phyloP scores from a whole-genome alignment of 2,113 vertebrate species.

The Cariama cristata region DNA sequence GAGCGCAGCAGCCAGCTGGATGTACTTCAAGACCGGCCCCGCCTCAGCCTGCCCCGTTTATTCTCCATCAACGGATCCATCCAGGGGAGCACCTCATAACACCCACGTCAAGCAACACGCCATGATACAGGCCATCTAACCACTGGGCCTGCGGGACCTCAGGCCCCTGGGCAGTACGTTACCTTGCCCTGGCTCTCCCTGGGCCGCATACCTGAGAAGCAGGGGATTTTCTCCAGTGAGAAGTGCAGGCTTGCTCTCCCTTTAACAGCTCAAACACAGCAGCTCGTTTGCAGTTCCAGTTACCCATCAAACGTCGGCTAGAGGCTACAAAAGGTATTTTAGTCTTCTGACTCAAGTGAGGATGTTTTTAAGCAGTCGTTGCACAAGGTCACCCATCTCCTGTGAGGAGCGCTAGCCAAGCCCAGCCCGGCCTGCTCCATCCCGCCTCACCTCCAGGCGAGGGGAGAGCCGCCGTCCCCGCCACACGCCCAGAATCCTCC shows the following conservation, averaged over 20 bases:
- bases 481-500: background rate
- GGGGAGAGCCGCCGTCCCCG: background rate
- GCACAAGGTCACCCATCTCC: slow-evolving; percentile 35
- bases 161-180: accelerated
- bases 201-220: slow-evolving; percentile 62
- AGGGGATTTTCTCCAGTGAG: slow-evolving; percentile 22
- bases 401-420: background rate
- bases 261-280: slow-evolving; percentile 37
- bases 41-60: background rate
- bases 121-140: background rate
- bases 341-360: slow-evolving; percentile 42
- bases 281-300: slow-evolving; percentile 38
- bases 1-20: background rate
- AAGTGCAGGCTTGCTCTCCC: slow-evolving; percentile 36
- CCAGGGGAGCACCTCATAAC: background rate
- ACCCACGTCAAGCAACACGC: accelerated
- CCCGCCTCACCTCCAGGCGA: background rate
- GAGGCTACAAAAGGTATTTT: slow-evolving; percentile 43
- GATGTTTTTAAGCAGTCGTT: slow-evolving; percentile 39
- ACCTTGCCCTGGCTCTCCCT: background rate
- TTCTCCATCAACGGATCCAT: background rate
- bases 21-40: background rate
- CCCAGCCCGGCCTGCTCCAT: background rate
- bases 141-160: background rate
- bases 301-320: slow-evolving; percentile 37